Evolutionary conservation across 2,888 invertebrate species (phyloP), one percentile per base, ranked within the genome.

Genomic region (Rotaria socialis): DNA sequence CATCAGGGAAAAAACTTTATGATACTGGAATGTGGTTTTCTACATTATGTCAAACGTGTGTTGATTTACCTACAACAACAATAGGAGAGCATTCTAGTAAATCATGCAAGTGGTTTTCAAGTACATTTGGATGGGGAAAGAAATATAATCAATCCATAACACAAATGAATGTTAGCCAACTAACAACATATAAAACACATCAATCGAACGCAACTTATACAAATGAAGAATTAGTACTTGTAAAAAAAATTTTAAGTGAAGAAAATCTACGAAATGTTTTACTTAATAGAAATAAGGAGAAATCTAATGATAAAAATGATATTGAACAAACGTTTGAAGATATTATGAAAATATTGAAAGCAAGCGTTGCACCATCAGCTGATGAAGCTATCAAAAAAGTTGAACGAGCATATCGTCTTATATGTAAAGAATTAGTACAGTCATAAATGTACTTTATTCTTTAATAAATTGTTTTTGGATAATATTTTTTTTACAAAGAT

Each of bases 21-120:
- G 67, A 67, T 35, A 67, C 19, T 16, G 67, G 67, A 67, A 19
- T 67, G 16, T 67, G 67, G 67, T 67, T 67, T 67, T 67, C 67
- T 16, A 27, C 35, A 16, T 67, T 67, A 35, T 67, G 67, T 41
- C 35, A 67, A 35, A 35, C 67, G 24, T 67, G 67, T 35, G 67
- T 67, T 7, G 67, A 67, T 16, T 67, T 67, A 41, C 35, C 67
- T 2, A 35, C 67, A 5, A 7, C 35, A 35, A 35, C 2, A 41
- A 67, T 41, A 4, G 14, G 35, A 67, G 7, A 27, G 14, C 0
- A 14, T 67, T 7, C 1, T 14, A 67, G 0, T 16, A 16, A 67
- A 67, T 27, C 16, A 35, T 19, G 3, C 19, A 35, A 27, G 35
- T 67, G 67, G 67, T 67, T 67, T 67, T 67, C 67, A 16, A 5